Base-by-base conservation (phyloP, 2,888 invertebrate species). In the Drosophila suboccidentalis region DNA sequence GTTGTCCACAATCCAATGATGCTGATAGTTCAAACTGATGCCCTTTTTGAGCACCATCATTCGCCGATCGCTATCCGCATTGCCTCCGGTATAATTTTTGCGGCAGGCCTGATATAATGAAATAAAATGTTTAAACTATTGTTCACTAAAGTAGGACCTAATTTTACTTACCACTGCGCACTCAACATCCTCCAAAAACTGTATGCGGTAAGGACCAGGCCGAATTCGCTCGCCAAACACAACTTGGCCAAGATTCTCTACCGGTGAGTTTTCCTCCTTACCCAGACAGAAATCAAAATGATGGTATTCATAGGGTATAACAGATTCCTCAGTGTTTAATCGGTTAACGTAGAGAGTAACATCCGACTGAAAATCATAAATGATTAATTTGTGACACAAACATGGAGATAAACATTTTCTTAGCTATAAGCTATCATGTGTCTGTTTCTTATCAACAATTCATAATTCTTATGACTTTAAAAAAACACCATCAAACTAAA, bases 1-100 rank as follows among this genome's bases (percentile, higher is more conserved):
- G 92, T 99, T 99, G 93, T 99, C 99, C 73, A 97, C 95, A 87
- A 98, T 97, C 99, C 99, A 99, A 93, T 99, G 99, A 93, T 99
- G 99, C 89, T 99, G 98, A 93, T 99, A 99, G 92, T 99, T 99
- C 59, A 98, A 94, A 68, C 96, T 96, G 94, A 98, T 98, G 69
- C 98, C 99, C 93, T 97, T 97, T 92, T 97, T 96, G 66, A 99
- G 93, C 15, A 96, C 95, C 87, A 96, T 96, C 85, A 99, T 93
- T 83, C 96, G 96, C 72, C 95, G 95, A 47, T 94, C 94, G 51
- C 95, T 94, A 11, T 95, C 95, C 0, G 94, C 92, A 78, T 95
- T 94, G 0, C 95, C 95, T 0, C 94, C 95, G 41, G 93, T 94
- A 91, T 99, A 99, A 0, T 91, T 93, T 92, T 96, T 98, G 0